Evolutionary conservation across 2,797 vertebrate species (phyloP), one percentile per base, ranked within the genome.

Genomic region (Xenentodon cancila): DNA sequence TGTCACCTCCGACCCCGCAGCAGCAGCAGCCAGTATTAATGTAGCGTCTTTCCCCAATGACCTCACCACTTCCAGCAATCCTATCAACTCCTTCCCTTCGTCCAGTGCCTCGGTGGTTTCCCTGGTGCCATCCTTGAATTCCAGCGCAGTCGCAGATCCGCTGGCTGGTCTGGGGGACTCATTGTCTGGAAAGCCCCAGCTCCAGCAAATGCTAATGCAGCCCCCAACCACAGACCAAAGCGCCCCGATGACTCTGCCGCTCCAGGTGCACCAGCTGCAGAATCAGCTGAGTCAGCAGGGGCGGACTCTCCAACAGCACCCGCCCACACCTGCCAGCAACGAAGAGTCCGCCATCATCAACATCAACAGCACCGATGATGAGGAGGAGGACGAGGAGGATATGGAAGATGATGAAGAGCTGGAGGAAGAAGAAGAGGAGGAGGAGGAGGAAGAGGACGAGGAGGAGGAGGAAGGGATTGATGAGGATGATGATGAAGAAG

Each of bases 281-380:
- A 89, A 85, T 4, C 92, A 92, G 69, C 62, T 92, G 62, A 79
- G 70, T 25, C 87, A 82, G 47, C 82, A 82, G 46, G 68, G 84
- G 3, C 50, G 92, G 11, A 64, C 84, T 8, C 78, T 85, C 18
- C 87, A 86, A 53, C 88, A 85, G 46, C 92, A 90, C 25, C 86
- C 63, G 0, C 71, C 80, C 0, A 79, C 75, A 0, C 44, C 85
- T 0, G 20, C 82, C 34, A 84, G 40, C 68, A 92, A 92, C 1
- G 86, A 93, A 6, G 93, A 94, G 59, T 92, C 92, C 0, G 88
- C 94, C 0, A 93, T 96, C 50, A 97, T 97, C 66, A 96, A 96
- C 74, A 97, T 96, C 60, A 97, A 96, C 80, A 97, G 95, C 83
- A 95, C 95, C 0, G 96, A 97, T 3, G 95, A 96, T 0, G 95